These are phyloP conservation scores for Psilanteris sp. DNA, from an alignment of 1,140 invertebrate species.

Conservation along the genomic window DNA sequence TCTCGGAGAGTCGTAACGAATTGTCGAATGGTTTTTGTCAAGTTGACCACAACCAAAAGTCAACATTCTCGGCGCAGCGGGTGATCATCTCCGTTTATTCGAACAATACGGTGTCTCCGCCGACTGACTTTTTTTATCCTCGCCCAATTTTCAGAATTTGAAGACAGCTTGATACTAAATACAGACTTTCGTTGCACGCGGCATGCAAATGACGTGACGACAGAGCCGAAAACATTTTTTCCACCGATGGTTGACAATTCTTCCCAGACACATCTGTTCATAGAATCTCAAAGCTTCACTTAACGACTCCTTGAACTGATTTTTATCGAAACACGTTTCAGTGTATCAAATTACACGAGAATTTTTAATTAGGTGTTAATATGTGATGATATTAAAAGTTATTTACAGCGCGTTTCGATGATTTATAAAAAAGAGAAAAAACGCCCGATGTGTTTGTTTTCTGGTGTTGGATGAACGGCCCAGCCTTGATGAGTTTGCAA, in stretches of 20 bases:
- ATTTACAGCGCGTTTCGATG: conserved; percentile 6
- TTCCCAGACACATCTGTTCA: background rate
- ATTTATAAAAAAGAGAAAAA: background rate
- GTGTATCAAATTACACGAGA: conserved; percentile 13
- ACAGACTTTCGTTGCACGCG: conserved; percentile 4
- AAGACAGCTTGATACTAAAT: conserved; percentile 33
- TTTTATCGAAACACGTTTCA: conserved; percentile 10
- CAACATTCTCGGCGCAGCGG: conserved; percentile 72
- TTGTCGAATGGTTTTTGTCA: conserved; percentile 73
- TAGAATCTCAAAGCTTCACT: conserved; percentile 4
- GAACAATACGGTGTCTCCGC: conserved; percentile 43
- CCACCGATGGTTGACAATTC: background rate
- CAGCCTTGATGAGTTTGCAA: conserved; percentile 4
- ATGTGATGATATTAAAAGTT: conserved; percentile 8
- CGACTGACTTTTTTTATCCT: conserved; percentile 57
- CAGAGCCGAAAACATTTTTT: conserved; percentile 22
- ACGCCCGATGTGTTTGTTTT: background rate
- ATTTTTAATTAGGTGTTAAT: conserved; percentile 42
- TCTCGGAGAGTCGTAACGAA: conserved; percentile 71
- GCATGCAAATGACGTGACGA: conserved; percentile 41
- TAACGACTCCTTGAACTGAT: conserved; percentile 1
- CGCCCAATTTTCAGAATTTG: conserved; percentile 54
- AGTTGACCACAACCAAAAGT: conserved; percentile 72
- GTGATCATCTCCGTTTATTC: conserved; percentile 59
- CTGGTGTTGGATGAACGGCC: background rate